Evolutionary conservation across 1,140 invertebrate species (phyloP).

Genomic region (Trichonephila clavipes): DNA sequence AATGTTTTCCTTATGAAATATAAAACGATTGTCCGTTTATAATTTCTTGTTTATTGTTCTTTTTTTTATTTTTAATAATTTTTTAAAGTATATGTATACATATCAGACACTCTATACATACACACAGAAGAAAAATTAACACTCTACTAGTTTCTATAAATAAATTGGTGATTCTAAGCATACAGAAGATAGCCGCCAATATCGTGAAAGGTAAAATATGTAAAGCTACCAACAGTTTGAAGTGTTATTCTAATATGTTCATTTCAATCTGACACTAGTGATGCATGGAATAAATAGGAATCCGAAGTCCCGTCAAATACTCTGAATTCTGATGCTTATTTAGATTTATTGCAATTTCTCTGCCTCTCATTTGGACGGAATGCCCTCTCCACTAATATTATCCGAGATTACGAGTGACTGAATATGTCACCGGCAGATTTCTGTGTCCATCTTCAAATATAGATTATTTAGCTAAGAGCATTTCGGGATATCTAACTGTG

Average conservation of each 20-base stretch:
- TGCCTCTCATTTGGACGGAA: not conserved
- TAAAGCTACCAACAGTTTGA: not conserved
- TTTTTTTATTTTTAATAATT: too few species aligned
- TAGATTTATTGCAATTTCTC: not conserved
- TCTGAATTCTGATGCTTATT: not conserved
- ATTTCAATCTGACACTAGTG: not conserved
- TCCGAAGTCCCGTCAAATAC: not conserved
- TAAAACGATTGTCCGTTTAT: too few species aligned
- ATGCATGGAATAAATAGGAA: not conserved
- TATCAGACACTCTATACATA: too few species aligned
- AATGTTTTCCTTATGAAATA: too few species aligned
- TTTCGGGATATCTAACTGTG: conserved; percentile 12
- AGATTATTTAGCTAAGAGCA: conserved; percentile 15
- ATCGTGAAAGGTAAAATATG: not conserved
- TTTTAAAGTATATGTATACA: too few species aligned
- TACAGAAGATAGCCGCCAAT: too few species aligned
- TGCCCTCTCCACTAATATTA: conserved; percentile 11
- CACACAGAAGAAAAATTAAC: too few species aligned
- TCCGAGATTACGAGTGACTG: not conserved
- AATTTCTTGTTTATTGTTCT: too few species aligned
- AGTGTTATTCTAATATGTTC: not conserved
- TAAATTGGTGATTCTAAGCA: not conserved
- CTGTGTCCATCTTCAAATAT: not conserved
- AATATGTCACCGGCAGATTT: not conserved
- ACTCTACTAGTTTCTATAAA: too few species aligned